These are phyloP conservation scores for Gymnoscelis rufifasciata DNA, from an alignment of 2,888 invertebrate species.

Conservation along the genomic window DNA sequence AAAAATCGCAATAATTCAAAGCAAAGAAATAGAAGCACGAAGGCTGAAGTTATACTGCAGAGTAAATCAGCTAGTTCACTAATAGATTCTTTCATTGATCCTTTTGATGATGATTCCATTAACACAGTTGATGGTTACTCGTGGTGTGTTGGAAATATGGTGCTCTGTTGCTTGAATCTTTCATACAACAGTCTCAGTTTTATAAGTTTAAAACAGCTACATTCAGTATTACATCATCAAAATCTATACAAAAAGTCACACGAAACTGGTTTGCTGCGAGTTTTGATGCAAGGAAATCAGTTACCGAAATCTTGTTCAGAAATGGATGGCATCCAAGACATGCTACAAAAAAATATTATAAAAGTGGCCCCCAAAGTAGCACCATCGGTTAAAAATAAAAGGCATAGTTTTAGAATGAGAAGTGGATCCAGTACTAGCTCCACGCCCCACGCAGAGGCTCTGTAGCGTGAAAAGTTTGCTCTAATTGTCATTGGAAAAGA, in stretches of 20 bases:
- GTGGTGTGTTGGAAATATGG: constrained; percentile 45
- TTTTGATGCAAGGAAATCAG: constrained; percentile 50
- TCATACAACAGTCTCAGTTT: constrained; percentile 49
- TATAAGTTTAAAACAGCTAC: constrained; percentile 38
- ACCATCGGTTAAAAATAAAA: neutral
- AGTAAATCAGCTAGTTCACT: constrained; percentile 27
- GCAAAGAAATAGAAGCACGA: neutral
- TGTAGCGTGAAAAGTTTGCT: too few relatives aligned
- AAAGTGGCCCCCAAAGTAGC: constrained; percentile 8
- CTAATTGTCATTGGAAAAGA: too few relatives aligned
- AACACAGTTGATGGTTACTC: constrained; percentile 28
- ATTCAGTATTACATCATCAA: constrained; percentile 41
- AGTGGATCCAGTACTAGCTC: too few relatives aligned
- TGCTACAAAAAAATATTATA: constrained; percentile 28
- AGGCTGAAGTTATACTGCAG: constrained; percentile 26
- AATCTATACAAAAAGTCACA: constrained; percentile 25
- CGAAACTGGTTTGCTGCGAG: constrained; percentile 41
- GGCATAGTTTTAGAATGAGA: neutral
- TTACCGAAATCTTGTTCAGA: constrained; percentile 40
- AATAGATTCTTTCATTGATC: constrained; percentile 41
- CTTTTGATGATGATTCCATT: constrained; percentile 31
- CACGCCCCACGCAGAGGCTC: too few relatives aligned
- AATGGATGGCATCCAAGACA: constrained; percentile 29
- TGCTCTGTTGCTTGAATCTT: constrained; percentile 50
- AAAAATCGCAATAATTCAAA: too few relatives aligned